These are phyloP conservation scores for Lepidocyrtoides sp. DNA, from an alignment of 2,888 invertebrate species.

Conservation along the genomic window DNA sequence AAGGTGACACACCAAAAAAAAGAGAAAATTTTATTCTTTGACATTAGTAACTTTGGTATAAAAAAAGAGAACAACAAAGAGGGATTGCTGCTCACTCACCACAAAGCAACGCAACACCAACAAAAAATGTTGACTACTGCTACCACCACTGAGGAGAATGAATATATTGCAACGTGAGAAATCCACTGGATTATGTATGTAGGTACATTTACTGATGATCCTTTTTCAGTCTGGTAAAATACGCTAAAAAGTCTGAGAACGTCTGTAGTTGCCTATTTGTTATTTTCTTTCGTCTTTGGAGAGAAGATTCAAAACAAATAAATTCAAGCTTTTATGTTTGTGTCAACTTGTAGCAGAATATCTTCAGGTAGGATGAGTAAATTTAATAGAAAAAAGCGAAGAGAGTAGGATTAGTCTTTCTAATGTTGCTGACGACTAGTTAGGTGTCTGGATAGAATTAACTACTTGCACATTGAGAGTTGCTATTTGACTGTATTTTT, in stretches of 20 bases:
- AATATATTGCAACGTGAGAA: neutral
- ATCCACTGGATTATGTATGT: neutral
- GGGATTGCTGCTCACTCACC: neutral
- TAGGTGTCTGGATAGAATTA: too few species aligned
- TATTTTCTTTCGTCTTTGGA: neutral
- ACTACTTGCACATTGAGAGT: too few species aligned
- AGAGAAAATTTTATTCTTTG: constrained; percentile 28
- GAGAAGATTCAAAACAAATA: constrained; percentile 20
- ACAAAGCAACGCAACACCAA: constrained; percentile 15
- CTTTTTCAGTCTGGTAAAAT: neutral
- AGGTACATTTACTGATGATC: neutral
- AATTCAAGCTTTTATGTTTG: neutral
- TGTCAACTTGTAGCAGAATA: neutral
- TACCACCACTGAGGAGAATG: too few species aligned
- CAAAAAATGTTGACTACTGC: constrained; percentile 15
- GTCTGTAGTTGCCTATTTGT: neutral
- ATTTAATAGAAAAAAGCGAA: neutral
- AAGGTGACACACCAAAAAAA: constrained; percentile 1
- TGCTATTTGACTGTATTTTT: neutral
- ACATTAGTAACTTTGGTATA: constrained; percentile 39
- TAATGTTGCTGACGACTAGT: neutral
- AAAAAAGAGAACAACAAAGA: neutral
- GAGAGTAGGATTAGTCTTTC: constrained; percentile 15
- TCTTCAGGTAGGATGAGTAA: neutral
- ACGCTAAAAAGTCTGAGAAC: neutral